Percentiles rank a stretch among this genome's conserved stretches.
Conservation (phyloP, 2,113 vertebrate species). For the Anguilla japonica region DNA sequence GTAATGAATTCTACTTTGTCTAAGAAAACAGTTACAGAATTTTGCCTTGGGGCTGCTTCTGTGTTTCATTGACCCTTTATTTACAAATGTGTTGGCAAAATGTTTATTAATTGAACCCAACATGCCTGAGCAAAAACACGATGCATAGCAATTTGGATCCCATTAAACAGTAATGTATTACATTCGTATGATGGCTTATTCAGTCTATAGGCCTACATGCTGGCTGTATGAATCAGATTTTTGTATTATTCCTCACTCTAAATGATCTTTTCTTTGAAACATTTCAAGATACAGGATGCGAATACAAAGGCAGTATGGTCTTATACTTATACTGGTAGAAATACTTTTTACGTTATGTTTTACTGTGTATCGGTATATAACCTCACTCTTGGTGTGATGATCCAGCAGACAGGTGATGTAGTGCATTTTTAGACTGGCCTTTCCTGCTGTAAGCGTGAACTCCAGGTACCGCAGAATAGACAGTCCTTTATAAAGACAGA, state of each 20-base stretch:
- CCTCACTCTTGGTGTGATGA: background rate
- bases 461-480: background rate
- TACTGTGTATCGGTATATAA: background rate
- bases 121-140: background rate
- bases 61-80: background rate
- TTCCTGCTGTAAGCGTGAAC: background rate
- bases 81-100: background rate
- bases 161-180: background rate
- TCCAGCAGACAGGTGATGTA: background rate
- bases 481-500: background rate
- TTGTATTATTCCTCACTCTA: background rate
- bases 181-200: conserved; percentile 17
- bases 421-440: conserved; percentile 3
- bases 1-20: background rate
- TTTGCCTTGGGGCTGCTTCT: background rate
- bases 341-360: background rate
- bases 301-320: background rate
- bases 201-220: too few species aligned
- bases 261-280: background rate
- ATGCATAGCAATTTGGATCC: background rate
- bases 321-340: background rate
- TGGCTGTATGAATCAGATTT: background rate
- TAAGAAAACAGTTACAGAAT: background rate
- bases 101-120: background rate
- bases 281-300: background rate